Evolutionary conservation across 1,140 invertebrate species (phyloP).

Genomic region (Muscidifurax raptorellus): DNA sequence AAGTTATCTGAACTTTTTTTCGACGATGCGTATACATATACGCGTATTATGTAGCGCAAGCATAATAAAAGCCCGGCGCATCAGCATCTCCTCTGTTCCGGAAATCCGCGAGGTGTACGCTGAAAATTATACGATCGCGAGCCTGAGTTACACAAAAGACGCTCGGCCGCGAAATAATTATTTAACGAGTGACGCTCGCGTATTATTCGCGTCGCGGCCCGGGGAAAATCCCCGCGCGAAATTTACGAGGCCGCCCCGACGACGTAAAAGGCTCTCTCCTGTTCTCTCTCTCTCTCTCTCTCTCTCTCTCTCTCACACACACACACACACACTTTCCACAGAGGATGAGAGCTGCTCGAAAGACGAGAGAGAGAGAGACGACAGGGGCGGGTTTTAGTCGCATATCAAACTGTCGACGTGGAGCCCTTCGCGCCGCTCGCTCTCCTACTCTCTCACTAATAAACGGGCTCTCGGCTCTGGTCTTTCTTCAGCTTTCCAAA

Average conservation of each 20-base stretch:
- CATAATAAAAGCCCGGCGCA: not conserved
- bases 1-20: not conserved
- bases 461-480: constrained; percentile 23
- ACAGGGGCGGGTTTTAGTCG: constrained; percentile 16
- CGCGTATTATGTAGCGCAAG: not conserved
- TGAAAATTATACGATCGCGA: constrained; percentile 32
- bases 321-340: not conserved
- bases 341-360: not conserved
- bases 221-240: constrained; percentile 27
- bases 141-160: constrained; percentile 21
- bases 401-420: constrained; percentile 46
- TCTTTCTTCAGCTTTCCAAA: not conserved
- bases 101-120: not conserved
- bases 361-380: not conserved
- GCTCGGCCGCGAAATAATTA: constrained; percentile 42
- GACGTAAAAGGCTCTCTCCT: constrained; percentile 29
- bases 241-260: constrained; percentile 24
- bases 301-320: too few species aligned
- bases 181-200: constrained; percentile 38
- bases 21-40: not conserved
- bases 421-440: constrained; percentile 21
- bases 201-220: constrained; percentile 33
- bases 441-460: constrained; percentile 30
- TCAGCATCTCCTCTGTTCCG: not conserved
- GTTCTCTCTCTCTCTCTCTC: constrained; percentile 22